Evolutionary conservation across 2,113 vertebrate genomes (phyloP).

Genomic region (Cacatua alba): DNA sequence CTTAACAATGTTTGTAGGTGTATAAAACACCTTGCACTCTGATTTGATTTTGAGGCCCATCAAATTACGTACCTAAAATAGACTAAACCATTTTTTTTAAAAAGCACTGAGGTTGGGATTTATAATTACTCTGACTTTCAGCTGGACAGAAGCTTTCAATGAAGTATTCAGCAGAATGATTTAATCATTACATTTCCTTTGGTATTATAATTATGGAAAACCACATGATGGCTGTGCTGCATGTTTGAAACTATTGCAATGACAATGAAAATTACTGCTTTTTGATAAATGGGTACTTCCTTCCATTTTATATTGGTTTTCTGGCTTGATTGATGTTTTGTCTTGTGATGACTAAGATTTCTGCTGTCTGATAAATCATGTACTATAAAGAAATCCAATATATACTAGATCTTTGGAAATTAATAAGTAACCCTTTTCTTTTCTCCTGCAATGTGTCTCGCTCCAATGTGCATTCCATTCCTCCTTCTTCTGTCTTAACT

Average conservation of each 20-base stretch:
- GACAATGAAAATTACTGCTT: constrained; percentile 25
- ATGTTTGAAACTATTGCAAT: constrained; percentile 52
- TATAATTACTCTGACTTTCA: constrained; percentile 2
- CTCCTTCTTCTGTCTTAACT: constrained; percentile 80
- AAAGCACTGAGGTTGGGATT: not conserved
- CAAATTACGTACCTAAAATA: not conserved
- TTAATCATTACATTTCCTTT: constrained; percentile 43
- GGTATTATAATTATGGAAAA: constrained; percentile 38
- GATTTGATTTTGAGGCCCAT: not conserved
- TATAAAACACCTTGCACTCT: not conserved
- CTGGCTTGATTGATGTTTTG: constrained; percentile 53
- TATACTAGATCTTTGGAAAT: constrained; percentile 65
- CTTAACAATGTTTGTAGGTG: not conserved
- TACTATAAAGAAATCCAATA: constrained; percentile 61
- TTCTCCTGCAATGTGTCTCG: constrained; percentile 69
- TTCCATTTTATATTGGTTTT: constrained; percentile 57
- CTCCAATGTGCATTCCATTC: constrained; percentile 77
- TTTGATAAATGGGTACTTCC: constrained; percentile 52
- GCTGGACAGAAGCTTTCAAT: not conserved
- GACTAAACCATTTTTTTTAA: not conserved
- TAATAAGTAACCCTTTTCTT: constrained; percentile 75
- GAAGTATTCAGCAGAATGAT: constrained; percentile 3
- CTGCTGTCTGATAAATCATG: constrained; percentile 58
- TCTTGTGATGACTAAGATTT: constrained; percentile 55
- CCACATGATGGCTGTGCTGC: constrained; percentile 1